phyloP scores from a whole-genome alignment of 1,140 invertebrate species.

The Reticulitermes speratus region DNA sequence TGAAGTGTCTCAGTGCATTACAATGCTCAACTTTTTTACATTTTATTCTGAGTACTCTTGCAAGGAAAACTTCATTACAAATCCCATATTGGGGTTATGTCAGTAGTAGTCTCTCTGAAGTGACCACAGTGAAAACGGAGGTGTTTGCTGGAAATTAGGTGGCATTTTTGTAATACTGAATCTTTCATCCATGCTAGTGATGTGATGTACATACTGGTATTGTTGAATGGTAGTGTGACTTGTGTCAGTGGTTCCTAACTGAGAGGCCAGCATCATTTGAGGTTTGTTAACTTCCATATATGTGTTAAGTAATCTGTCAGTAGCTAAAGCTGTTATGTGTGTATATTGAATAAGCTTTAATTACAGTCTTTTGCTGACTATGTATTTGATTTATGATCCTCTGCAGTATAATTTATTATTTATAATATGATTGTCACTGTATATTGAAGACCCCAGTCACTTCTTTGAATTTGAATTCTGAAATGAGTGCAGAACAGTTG shows the following conservation, averaged over 20 bases:
- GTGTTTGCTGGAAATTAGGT: not conserved
- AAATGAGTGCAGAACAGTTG: too few relatives aligned
- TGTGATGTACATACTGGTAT: not conserved
- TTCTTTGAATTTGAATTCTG: too few relatives aligned
- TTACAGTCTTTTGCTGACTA: too few relatives aligned
- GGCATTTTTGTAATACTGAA: not conserved
- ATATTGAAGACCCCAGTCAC: too few relatives aligned
- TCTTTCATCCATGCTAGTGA: not conserved
- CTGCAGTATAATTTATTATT: too few relatives aligned
- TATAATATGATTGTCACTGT: too few relatives aligned
- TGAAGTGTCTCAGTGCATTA: not conserved
- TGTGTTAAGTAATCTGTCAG: too few relatives aligned
- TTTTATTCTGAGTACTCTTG: not conserved
- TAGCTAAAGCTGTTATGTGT: too few relatives aligned
- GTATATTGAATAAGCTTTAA: too few relatives aligned
- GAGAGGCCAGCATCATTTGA: not conserved
- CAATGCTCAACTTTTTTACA: slow-evolving; percentile 2
- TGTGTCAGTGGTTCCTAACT: not conserved
- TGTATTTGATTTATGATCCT: too few relatives aligned
- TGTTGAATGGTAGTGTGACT: not conserved
- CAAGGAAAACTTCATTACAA: not conserved
- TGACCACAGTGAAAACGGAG: not conserved
- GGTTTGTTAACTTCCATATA: too few relatives aligned
- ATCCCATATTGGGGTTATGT: not conserved
- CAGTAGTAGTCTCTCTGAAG: not conserved